These are phyloP conservation scores for Trilocha varians DNA, from an alignment of 2,888 invertebrate species.

Conservation along the genomic window DNA sequence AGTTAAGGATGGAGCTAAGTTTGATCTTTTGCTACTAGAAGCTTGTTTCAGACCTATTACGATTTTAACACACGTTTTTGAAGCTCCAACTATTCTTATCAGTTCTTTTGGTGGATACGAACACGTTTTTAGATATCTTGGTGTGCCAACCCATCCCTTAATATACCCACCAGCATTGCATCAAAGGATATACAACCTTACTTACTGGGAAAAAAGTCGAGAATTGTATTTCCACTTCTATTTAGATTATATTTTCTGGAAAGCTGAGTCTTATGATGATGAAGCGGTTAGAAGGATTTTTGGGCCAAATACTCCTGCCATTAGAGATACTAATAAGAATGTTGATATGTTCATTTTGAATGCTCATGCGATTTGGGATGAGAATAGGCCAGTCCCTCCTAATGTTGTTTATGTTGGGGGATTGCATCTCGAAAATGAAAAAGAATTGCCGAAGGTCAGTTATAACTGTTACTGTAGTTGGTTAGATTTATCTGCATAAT, in stretches of 20 bases:
- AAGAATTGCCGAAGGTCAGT: constrained; percentile 32
- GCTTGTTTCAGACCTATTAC: constrained; percentile 14
- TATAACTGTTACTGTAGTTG: too few species aligned
- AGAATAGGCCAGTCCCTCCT: constrained; percentile 34
- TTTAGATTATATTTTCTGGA: background rate
- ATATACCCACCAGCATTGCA: constrained; percentile 19
- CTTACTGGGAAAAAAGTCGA: constrained; percentile 2
- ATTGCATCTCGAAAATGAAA: constrained; percentile 29
- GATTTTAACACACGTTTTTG: constrained; percentile 16
- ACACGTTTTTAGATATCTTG: constrained; percentile 19
- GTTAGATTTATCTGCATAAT: too few species aligned
- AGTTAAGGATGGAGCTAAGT: constrained; percentile 11
- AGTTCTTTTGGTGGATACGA: constrained; percentile 24
- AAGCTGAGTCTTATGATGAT: constrained; percentile 1
- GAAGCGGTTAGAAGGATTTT: constrained; percentile 1
- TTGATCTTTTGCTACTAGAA: constrained; percentile 28
- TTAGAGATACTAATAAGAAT: background rate
- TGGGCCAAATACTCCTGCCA: constrained; percentile 2
- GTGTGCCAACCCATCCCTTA: constrained; percentile 28
- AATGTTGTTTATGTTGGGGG: constrained; percentile 37
- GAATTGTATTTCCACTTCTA: constrained; percentile 3
- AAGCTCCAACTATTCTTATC: constrained; percentile 26
- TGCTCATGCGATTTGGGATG: constrained; percentile 29
- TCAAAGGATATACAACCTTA: background rate
- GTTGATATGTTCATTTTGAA: constrained; percentile 20